Conservation (phyloP, 1,140 invertebrate genomes). For the Drosophila pandora region DNA sequence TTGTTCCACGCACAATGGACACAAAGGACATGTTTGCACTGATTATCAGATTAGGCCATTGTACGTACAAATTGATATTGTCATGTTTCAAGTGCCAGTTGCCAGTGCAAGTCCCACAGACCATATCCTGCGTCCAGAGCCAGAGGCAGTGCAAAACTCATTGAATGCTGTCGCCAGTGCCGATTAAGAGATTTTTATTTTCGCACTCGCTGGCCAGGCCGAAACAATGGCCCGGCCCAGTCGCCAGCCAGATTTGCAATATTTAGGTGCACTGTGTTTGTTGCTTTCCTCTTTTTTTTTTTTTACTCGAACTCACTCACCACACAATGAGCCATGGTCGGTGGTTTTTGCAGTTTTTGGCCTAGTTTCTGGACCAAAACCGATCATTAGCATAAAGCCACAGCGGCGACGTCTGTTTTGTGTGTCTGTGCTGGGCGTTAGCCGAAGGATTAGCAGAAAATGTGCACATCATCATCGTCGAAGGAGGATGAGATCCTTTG, state of each 20-base stretch:
- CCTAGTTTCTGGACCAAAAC: constrained; percentile 67
- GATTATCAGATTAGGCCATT: constrained; percentile 83
- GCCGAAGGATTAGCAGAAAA: constrained; percentile 69
- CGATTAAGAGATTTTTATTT: constrained; percentile 83
- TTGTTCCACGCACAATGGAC: constrained; percentile 83
- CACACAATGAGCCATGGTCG: constrained; percentile 68
- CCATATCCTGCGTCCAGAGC: constrained; percentile 1
- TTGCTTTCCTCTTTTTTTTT: constrained; percentile 39
- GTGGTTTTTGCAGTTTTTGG: constrained; percentile 66
- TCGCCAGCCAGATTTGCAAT: constrained; percentile 72
- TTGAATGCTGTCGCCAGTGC: constrained; percentile 83
- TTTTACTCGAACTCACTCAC: constrained; percentile 60
- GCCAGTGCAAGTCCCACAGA: constrained; percentile 7
- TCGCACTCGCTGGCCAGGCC: constrained; percentile 62
- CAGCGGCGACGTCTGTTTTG: constrained; percentile 68
- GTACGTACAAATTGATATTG: constrained; percentile 83
- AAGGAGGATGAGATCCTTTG: constrained; percentile 13
- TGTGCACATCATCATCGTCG: constrained; percentile 75
- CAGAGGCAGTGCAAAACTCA: constrained; percentile 62
- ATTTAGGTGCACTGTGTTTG: constrained; percentile 59
- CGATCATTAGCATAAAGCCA: constrained; percentile 83
- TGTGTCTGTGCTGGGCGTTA: constrained; percentile 66
- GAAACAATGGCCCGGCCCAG: constrained; percentile 68
- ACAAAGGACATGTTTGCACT: constrained; percentile 84
- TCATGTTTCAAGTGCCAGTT: constrained; percentile 82